These are phyloP conservation scores for Chloebia gouldiae DNA, from an alignment of 2,113 vertebrate genomes.

Conservation along the genomic window DNA sequence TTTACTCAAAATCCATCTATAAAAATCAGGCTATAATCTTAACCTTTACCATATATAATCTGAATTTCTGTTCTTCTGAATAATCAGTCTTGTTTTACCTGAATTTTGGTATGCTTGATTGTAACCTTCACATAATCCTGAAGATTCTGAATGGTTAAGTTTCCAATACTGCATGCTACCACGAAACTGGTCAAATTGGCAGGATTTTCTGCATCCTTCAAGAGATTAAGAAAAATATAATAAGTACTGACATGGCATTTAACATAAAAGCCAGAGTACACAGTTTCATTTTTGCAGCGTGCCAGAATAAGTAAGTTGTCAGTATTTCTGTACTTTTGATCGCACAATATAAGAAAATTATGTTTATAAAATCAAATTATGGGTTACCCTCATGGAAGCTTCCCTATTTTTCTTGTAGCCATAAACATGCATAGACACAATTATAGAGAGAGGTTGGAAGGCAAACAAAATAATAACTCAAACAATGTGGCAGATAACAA, in stretches of 20 bases:
- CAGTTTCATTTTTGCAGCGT: not conserved
- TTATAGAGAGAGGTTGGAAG: not conserved
- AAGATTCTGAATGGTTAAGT: conserved; percentile 82
- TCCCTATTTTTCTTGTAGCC: conserved; percentile 40
- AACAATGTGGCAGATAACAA: conserved; percentile 67
- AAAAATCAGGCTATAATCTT: not conserved
- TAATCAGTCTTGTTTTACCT: conserved; percentile 73
- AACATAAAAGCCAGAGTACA: not conserved
- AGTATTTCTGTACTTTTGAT: conserved; percentile 66
- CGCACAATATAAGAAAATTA: conserved; percentile 27
- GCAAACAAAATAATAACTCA: conserved; percentile 35
- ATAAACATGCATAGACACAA: conserved; percentile 27
- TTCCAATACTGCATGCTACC: conserved; percentile 93
- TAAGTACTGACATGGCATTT: not conserved
- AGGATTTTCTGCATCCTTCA: conserved; percentile 69
- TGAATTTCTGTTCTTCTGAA: not conserved
- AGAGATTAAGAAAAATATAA: conserved; percentile 33
- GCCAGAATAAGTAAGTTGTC: conserved; percentile 64
- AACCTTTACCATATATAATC: not conserved
- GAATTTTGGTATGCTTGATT: conserved; percentile 79
- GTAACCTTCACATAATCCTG: conserved; percentile 83
- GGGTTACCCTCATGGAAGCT: conserved; percentile 37
- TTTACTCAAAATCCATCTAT: not conserved
- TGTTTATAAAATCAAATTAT: conserved; percentile 62
- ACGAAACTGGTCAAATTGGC: conserved; percentile 87